These are phyloP conservation scores for Trichomycterus rosablanca DNA, from an alignment of 2,113 vertebrate species.

Conservation along the genomic window DNA sequence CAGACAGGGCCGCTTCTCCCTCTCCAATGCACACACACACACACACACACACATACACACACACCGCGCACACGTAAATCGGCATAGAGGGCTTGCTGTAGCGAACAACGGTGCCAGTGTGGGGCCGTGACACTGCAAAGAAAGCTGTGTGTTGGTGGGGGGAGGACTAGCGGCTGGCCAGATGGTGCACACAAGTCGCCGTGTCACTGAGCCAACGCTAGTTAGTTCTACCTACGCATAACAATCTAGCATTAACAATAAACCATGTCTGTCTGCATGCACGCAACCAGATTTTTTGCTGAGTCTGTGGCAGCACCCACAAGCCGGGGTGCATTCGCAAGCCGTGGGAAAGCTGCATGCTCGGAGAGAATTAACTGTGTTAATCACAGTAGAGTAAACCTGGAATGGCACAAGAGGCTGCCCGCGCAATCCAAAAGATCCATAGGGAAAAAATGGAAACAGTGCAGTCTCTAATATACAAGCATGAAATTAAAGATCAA, in stretches of 20 bases:
- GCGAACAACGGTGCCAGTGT: slow-evolving; percentile 47
- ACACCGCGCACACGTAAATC: slow-evolving; percentile 35
- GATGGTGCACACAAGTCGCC: slow-evolving; percentile 10
- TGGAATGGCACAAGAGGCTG: background rate
- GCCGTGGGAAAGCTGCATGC: background rate
- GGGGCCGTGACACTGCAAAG: slow-evolving; percentile 24
- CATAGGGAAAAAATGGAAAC: too few relatives aligned
- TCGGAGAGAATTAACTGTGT: slow-evolving; percentile 12
- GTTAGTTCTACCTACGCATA: background rate
- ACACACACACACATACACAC: slow-evolving; percentile 20
- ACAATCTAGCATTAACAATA: background rate
- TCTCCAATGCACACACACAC: slow-evolving; percentile 2
- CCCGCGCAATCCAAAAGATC: too few relatives aligned
- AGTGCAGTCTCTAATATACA: too few relatives aligned
- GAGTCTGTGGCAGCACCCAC: background rate
- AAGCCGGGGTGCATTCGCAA: background rate
- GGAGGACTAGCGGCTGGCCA: slow-evolving; percentile 3
- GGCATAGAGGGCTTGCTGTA: slow-evolving; percentile 40
- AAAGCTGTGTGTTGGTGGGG: background rate
- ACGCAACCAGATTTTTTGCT: background rate
- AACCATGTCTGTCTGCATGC: background rate
- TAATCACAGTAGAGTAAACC: slow-evolving; percentile 21
- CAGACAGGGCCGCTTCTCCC: slow-evolving; percentile 35
- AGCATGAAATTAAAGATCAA: too few relatives aligned
- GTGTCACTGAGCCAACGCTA: slow-evolving; percentile 9